Base-by-base conservation (phyloP, 2,797 vertebrate species). In the Muscicapa comitata region DNA sequence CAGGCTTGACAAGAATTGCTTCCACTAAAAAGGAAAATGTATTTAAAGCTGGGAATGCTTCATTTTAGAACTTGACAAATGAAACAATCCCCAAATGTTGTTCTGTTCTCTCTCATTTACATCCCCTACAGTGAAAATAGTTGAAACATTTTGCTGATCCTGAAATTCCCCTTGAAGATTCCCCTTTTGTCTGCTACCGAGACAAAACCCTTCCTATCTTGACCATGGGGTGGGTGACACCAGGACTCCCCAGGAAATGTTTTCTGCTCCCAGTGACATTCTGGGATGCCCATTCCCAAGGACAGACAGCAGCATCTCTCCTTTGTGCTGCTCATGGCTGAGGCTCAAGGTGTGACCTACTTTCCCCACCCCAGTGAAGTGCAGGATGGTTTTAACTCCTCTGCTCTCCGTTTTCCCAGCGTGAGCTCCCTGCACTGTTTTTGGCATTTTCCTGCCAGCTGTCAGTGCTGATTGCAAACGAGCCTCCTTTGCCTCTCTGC, bases 321-420 rank as follows among this genome's bases (percentile, higher is more conserved):
- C 84, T 89, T 28, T 40, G 67, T 66, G 14, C 54, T 25, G 51
- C 7, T n/a, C 5, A 26, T 20, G 58, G 25, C 33, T 0, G 29
- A 86, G 86, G 53, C 93, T 85, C 70, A 17, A 87, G 94, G 92
- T 88, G 19, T 94, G 94, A 93, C 90, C 93, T 70, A 66, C 85
- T 94, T 96, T 70, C 72, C 23, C 2, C 77, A 54, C 68, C 54
- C 66, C 42, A 7, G 1, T 0, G 57, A 35, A 58, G 76, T 11
- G 37, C 70, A 20, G 79, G 70, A 28, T 70, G 79, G 25, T 48
- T 95, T 96, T 59, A 84, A 83, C 93, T 95, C 79, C 70, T 84
- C 70, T 40, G 18, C 5, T 14, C 82, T 84, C 43, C 0, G 13
- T 45, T 86, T 88, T 45, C 68, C 65, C 68, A 38, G 42, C 0